phyloP scores from a whole-genome alignment of 2,888 invertebrate species.

The Branchipolynoe longqiensis region DNA sequence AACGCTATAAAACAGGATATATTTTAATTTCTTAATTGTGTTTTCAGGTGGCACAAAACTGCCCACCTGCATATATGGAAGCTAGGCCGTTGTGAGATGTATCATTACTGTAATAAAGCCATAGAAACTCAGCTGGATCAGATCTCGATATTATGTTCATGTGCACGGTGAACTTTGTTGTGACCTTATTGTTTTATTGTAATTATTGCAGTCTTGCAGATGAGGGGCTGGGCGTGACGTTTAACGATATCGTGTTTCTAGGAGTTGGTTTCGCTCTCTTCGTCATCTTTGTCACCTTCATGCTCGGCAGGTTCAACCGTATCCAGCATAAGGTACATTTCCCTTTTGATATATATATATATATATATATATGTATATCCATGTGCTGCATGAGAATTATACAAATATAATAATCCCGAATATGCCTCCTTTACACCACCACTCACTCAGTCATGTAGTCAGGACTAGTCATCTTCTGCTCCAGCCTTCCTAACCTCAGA shows the following conservation, averaged over 20 bases:
- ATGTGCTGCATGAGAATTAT: too few species aligned
- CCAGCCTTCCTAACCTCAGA: too few species aligned
- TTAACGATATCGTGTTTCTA: conserved; percentile 87
- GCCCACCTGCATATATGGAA: background rate
- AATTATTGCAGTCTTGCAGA: conserved; percentile 69
- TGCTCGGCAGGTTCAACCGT: conserved; percentile 89
- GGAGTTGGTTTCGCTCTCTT: conserved; percentile 87
- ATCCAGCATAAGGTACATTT: conserved; percentile 87
- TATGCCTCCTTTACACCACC: too few species aligned
- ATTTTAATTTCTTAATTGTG: too few species aligned
- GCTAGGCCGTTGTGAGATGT: background rate
- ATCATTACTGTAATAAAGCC: background rate
- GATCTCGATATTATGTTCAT: background rate
- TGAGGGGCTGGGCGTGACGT: conserved; percentile 72
- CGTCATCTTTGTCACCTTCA: conserved; percentile 88
- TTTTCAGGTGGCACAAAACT: background rate
- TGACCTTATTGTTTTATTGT: too few species aligned
- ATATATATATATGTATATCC: too few species aligned
- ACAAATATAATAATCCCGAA: too few species aligned
- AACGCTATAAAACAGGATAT: too few species aligned
- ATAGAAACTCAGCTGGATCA: background rate
- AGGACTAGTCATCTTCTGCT: too few species aligned
- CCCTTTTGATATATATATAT: too few species aligned
- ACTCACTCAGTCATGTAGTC: too few species aligned
- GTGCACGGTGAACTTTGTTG: too few species aligned